Base-by-base conservation (phyloP, 2,113 vertebrate genomes). In the Odontophorus gujanensis region DNA sequence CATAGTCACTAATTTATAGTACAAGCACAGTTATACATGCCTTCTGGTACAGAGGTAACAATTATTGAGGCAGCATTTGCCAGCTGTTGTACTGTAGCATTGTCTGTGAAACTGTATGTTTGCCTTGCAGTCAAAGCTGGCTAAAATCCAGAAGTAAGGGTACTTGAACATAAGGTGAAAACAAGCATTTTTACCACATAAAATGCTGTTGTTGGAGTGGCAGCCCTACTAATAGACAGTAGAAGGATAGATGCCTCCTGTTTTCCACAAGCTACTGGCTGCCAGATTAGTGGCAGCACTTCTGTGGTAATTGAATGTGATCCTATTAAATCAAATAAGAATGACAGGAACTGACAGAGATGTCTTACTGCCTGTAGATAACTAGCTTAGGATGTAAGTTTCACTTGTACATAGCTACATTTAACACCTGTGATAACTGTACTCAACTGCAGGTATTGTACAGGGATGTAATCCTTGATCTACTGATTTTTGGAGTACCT, bases 51-150 rank as follows among this genome's bases (percentile, higher is more conserved):
- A 65, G 77, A 78, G 61, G 73, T 83, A 63, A 71, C 63, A 43
- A 55, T 61, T 69, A 36, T 34, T 16, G 73, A 69, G 40, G 34
- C 9, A 71, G 21, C 8, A 4, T 86, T 75, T 92, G 30, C 55
- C 73, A 66, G 34, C 38, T 79, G 43, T 55, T 69, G 18, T 3
- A 14, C 20, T 57, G 3, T 6, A 51, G 59, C 0, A 1, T 1
- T 47, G 53, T 14, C 25, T 34, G 32, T 45, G 81, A 57, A 51
- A 62, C 8, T 5, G 14, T 36, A n/a, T 0, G 0, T 14, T 63
- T 92, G 51, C 50, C 22, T 20, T 59, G 21, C 7, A 28, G 26
- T 9, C 53, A 66, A 20, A 86, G 13, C 21, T 67, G 61, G 21
- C n/a, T 50, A 38, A 79, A 62, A 22, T 0, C 4, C 21, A 5